phyloP scores from a whole-genome alignment of 2,113 vertebrate species.

The Numenius arquata region DNA sequence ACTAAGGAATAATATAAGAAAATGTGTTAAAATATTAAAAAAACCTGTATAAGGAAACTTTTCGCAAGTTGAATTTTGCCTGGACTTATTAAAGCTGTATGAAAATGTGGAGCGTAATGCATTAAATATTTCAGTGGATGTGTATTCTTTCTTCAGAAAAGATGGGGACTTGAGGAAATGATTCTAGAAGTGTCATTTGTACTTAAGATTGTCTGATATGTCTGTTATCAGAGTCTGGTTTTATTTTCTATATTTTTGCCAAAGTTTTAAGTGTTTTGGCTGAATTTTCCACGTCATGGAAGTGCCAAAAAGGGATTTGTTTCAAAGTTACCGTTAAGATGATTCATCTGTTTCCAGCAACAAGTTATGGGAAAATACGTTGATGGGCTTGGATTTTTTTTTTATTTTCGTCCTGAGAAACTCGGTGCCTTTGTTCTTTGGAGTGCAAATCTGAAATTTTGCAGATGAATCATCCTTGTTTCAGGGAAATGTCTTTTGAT shows the following conservation, averaged over 20 bases:
- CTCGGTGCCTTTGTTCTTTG: not conserved
- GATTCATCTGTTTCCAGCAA: slow-evolving; percentile 28
- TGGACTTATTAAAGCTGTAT: not conserved
- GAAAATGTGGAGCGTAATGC: not conserved
- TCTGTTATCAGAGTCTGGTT: not conserved
- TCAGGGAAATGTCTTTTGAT: not conserved
- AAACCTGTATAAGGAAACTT: not conserved
- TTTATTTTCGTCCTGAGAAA: not conserved
- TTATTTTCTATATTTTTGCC: not conserved
- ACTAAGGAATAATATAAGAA: not conserved
- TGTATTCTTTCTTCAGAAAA: not conserved
- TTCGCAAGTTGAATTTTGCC: not conserved
- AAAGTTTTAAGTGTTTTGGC: slow-evolving; percentile 20
- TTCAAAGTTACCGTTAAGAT: slow-evolving; percentile 1
- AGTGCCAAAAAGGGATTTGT: not conserved
- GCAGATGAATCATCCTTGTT: not conserved
- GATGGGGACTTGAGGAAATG: not conserved
- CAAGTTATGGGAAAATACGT: slow-evolving; percentile 29
- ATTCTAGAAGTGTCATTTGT: not conserved
- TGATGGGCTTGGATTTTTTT: not conserved
- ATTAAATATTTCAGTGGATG: not conserved
- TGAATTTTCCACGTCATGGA: not conserved
- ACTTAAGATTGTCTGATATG: not conserved
- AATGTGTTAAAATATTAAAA: not conserved
- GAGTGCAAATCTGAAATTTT: not conserved